Base-by-base conservation (phyloP, 1,140 invertebrate genomes). In the Trichonephila clavipes region DNA sequence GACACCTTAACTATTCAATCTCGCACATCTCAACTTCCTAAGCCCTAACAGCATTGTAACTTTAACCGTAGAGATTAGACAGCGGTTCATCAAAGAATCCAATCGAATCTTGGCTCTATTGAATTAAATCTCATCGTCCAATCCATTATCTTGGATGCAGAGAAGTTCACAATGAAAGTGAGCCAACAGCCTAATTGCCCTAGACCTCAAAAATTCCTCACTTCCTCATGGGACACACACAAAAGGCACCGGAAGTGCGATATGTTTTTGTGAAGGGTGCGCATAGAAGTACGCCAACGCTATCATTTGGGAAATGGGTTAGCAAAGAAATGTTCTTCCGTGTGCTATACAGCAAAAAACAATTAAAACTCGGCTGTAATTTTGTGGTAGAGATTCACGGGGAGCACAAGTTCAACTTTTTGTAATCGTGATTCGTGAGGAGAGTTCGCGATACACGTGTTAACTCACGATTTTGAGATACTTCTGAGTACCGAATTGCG, bases 221-320 rank as follows among this genome's bases (percentile, higher is more conserved):
- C 72, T 77, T 77, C 72, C 72, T 77, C 72, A 7, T 77, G 34
- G 34, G 2, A 16, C 51, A 51, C 4, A 16, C 34, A 77, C 24
- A 77, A 77, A 40, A 77, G 51, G 24, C 28, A 34, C 72, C 72
- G 72, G 72, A 77, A 77, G 34, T 18, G 34, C 72, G 28, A 77
- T 6, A 24, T 12, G 21, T 12, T 51, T 51, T 51, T 51, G 51
- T 10, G 51, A 51, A 51, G 51, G 28, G 18, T 77, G 69, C 69
- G 24, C 16, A 14, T 40, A 21, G 61, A 51, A 51, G 51, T 28
- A 28, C 66, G 24, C 24, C 64, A 66, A 66, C 28, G 69, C 24
- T 34, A 77, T 77, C 72, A 34, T 77, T 77, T 77, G 16, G 72
- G 72, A 77, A 77, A 77, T 77, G 34, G 72, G 72, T 77, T 77